Evolutionary conservation across 2,797 vertebrate species (phyloP), one percentile per base, ranked within the genome.

Genomic region (Uromys caudimaculatus): DNA sequence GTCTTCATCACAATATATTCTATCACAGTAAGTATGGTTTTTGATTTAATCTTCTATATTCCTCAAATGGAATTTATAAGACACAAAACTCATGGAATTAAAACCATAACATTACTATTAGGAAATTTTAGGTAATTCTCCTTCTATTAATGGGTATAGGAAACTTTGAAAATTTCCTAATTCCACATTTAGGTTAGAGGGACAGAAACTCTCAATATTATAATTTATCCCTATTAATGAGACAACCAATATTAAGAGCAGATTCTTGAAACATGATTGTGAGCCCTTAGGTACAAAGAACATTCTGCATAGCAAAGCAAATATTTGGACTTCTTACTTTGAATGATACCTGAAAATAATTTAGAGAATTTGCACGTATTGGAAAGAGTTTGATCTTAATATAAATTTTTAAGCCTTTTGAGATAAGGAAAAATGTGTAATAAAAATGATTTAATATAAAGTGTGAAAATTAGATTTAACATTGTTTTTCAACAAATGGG

Each of bases 291-390:
- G 24, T 69, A 13, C 2, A 77, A 91, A 12, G 5, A 52, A 38
- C 24, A 35, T 58, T 94, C 84, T 83, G 4, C 3, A 91, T 4
- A 77, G 4, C 21, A 93, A 89, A 88, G 17, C 29, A 91, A 91
- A 58, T 35, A 91, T 41, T 52, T 77, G 47, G 23, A 56, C 1
- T 41, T 94, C 62, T 85, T 87, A 38, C 2, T 89, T 44, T 87
- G 35, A 94, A 2, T 23, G 3, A 87, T 90, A 8, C 10, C 41
- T 95, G 79, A 87, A 83, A 91, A 27, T 41, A 94, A 84, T 78
- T 91, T 47, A 82, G 50, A 89, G 90, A 91, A 81, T 62, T 81
- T 76, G 13, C 9, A 93, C 44, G 75, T 69, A 73, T 52, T 92
- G 19, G 13, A 5, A 10, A 89, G 47, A 89, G 5, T 32, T 83